phyloP scores from a whole-genome alignment of 2,888 invertebrate species.

The Ceriagrion tenellum region DNA sequence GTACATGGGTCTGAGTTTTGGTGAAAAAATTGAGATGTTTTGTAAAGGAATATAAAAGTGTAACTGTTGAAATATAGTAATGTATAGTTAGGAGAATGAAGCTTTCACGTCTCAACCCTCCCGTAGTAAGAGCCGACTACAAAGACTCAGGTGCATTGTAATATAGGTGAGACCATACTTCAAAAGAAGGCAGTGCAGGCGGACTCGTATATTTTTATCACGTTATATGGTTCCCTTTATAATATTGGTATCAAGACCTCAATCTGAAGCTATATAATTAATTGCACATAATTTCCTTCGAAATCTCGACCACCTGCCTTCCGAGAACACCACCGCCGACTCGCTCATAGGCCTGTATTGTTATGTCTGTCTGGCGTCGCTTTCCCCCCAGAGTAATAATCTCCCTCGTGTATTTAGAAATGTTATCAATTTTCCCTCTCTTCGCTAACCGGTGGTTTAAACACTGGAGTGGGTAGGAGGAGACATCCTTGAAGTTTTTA shows the following conservation, averaged over 20 bases:
- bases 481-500: constrained; percentile 56
- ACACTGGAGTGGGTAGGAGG: background rate
- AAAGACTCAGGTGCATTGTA: background rate
- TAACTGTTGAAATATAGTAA: no score
- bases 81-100: no score
- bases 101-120: background rate
- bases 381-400: background rate
- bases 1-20: no score
- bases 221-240: background rate
- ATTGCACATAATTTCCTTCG: background rate
- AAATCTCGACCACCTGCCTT: background rate
- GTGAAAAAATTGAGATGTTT: no score
- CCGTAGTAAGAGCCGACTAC: background rate
- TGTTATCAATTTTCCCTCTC: background rate
- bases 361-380: background rate
- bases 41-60: no score
- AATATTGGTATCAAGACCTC: background rate
- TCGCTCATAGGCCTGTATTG: background rate
- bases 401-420: background rate
- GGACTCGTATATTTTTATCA: background rate
- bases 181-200: background rate
- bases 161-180: background rate
- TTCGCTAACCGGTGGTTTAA: constrained; percentile 5
- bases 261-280: background rate
- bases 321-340: background rate